Conservation (phyloP, 2,797 vertebrate genomes). For the Gastrophryne carolinensis region DNA sequence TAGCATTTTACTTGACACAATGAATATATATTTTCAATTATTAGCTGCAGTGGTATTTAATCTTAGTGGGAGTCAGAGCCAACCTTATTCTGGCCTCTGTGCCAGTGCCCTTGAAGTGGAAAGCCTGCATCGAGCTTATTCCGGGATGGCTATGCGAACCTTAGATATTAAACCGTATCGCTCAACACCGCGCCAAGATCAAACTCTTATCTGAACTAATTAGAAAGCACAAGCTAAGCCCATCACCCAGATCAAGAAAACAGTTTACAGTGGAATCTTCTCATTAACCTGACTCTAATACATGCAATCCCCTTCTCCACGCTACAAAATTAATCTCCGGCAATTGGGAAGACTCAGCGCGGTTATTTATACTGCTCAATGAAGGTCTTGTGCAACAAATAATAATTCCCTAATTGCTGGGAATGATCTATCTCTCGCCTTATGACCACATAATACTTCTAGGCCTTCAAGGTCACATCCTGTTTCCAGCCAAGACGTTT, state of each 20-base stretch:
- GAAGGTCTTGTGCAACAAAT: conserved; percentile 55
- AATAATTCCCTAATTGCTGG: conserved; percentile 63
- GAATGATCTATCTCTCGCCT: conserved; percentile 62
- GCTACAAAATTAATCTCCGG: conserved; percentile 48
- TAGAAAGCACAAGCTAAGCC: conserved; percentile 61
- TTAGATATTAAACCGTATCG: conserved; percentile 56
- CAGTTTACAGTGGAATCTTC: conserved; percentile 58
- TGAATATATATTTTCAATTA: conserved; percentile 22
- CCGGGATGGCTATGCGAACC: conserved; percentile 39
- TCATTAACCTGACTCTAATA: conserved; percentile 64
- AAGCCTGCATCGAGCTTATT: conserved; percentile 18
- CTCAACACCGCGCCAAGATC: conserved; percentile 56
- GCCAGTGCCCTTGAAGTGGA: conserved; percentile 27
- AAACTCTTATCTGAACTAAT: conserved; percentile 65
- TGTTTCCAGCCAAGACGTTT: conserved; percentile 55
- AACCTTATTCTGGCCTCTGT: neutral
- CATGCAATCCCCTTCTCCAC: conserved; percentile 48
- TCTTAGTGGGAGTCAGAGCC: neutral
- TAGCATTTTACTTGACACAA: neutral
- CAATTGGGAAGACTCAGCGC: conserved; percentile 36
- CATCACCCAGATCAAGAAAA: conserved; percentile 55
- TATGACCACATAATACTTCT: conserved; percentile 52
- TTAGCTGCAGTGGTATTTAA: neutral
- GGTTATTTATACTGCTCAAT: conserved; percentile 59
- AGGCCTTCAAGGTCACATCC: conserved; percentile 52